Evolutionary conservation across 2,797 vertebrate species (phyloP).

Genomic region (Zalophus californianus): DNA sequence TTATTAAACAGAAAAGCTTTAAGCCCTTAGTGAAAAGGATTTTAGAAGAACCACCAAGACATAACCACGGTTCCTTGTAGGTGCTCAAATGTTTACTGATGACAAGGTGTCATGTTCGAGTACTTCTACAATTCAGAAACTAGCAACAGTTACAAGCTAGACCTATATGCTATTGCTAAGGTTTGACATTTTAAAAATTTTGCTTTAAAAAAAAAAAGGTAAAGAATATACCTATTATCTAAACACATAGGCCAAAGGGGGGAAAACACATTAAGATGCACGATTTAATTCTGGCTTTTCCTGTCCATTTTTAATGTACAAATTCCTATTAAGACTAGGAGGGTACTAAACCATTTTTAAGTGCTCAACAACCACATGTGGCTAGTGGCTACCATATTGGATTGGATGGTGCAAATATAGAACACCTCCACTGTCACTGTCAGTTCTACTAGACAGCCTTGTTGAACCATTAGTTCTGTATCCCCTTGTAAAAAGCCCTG

Average conservation of each 20-base stretch:
- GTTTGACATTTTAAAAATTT: constrained; percentile 23
- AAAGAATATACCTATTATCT: neutral
- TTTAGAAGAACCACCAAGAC: constrained; percentile 31
- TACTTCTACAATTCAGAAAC: constrained; percentile 13
- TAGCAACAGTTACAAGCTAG: neutral
- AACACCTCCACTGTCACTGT: neutral
- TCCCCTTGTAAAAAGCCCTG: neutral
- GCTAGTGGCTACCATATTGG: neutral
- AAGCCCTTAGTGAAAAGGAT: constrained; percentile 38
- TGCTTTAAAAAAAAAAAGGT: neutral
- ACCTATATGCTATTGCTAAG: neutral
- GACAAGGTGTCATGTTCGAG: neutral
- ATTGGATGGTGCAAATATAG: neutral
- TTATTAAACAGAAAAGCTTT: constrained; percentile 9
- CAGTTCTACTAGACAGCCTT: neutral
- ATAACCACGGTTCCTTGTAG: neutral
- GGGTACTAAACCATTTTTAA: neutral
- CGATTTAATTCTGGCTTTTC: constrained; percentile 12
- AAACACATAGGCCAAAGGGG: neutral
- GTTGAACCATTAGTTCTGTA: neutral
- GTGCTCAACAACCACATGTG: neutral
- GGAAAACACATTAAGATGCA: neutral
- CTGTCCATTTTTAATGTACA: neutral
- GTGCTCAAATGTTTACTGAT: constrained; percentile 1
- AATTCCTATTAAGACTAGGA: neutral